phyloP scores from a whole-genome alignment of 2,797 vertebrate genomes.

The Hyperoplus immaculatus region DNA sequence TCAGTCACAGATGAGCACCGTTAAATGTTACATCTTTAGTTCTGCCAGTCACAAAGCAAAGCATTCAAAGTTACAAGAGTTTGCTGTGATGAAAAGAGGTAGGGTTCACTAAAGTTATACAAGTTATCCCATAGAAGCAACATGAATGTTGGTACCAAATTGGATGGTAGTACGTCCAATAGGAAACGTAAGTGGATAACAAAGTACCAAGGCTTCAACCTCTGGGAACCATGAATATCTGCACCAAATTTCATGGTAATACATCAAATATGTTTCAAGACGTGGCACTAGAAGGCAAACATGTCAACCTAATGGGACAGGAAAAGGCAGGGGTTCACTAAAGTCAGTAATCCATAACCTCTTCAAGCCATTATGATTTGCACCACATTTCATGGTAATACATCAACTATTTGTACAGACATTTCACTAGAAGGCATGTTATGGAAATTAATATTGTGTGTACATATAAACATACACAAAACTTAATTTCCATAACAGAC shows the following conservation, averaged over 20 bases:
- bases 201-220: not conserved
- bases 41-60: conserved; percentile 4
- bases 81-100: not conserved
- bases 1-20: not conserved
- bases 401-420: not conserved
- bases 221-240: not conserved
- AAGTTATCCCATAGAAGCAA: not conserved
- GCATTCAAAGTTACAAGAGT: not conserved
- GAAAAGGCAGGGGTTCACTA: not conserved
- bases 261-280: not conserved
- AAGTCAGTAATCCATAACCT: not conserved
- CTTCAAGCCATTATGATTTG: not conserved
- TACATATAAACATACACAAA: no score
- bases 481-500: no score
- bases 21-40: not conserved
- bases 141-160: not conserved
- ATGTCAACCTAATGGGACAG: not conserved
- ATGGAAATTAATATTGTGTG: no score
- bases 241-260: not conserved
- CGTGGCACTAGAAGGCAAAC: not conserved
- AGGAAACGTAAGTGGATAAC: not conserved
- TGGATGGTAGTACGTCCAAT: not conserved
- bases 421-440: no score
- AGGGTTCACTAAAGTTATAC: not conserved
- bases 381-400: not conserved